Conservation (phyloP, 1,140 invertebrate genomes). For the Oedothorax gibbosus region DNA sequence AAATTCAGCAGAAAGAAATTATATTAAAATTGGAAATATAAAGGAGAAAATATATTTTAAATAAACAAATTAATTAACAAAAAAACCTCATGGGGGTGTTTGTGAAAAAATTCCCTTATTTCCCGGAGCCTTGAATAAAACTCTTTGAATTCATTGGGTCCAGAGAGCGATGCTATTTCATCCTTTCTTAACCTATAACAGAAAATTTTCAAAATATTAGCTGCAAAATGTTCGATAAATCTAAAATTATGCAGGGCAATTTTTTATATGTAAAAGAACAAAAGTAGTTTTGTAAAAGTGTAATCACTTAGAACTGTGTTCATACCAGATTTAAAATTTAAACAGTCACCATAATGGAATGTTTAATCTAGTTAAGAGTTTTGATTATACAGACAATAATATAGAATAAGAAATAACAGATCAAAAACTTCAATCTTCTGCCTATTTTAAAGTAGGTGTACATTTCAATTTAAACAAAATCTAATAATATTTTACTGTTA, state of each 20-base stretch:
- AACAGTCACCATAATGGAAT: too few relatives aligned
- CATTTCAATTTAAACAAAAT: too few relatives aligned
- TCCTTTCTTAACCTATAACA: conserved; percentile 82
- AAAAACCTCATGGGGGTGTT: conserved; percentile 92
- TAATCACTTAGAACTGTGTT: too few relatives aligned
- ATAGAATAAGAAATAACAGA: too few relatives aligned
- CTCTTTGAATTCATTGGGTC: conserved; percentile 98
- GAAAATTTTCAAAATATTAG: background rate
- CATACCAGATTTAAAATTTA: too few relatives aligned
- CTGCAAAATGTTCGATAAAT: background rate
- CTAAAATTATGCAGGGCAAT: background rate
- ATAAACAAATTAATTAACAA: conserved; percentile 38
- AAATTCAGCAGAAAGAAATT: background rate
- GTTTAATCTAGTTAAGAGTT: too few relatives aligned
- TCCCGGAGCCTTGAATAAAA: conserved; percentile 94
- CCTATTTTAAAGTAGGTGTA: too few relatives aligned
- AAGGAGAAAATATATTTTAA: background rate
- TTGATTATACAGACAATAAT: too few relatives aligned
- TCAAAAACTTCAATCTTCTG: too few relatives aligned
- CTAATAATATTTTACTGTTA: too few relatives aligned
- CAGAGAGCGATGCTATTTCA: conserved; percentile 93
- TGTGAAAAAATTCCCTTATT: conserved; percentile 96
- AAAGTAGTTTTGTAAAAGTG: background rate
- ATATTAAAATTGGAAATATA: conserved; percentile 19
- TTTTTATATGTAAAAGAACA: background rate